Conservation (phyloP, 2,113 vertebrate genomes). For the Deroptyus accipitrinus region DNA sequence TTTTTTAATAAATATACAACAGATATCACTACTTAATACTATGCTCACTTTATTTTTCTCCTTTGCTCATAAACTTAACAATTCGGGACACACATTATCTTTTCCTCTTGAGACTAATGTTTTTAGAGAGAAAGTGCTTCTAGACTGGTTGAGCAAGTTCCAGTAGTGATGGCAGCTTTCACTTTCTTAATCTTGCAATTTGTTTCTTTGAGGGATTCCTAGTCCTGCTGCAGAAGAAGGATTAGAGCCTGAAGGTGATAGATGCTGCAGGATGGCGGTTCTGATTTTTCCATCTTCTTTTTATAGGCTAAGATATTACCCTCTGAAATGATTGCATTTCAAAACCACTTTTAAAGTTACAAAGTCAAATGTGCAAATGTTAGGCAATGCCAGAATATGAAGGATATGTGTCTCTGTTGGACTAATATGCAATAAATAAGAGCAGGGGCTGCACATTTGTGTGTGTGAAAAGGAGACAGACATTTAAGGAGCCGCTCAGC, state of each 20-base stretch:
- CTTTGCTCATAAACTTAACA: background rate
- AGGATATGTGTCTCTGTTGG: background rate
- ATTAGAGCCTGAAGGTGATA: background rate
- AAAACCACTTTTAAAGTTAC: background rate
- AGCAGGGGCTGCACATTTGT: background rate
- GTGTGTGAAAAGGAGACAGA: background rate
- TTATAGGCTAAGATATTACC: background rate
- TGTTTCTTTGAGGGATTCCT: background rate
- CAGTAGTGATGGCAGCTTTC: background rate
- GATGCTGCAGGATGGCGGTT: accelerated
- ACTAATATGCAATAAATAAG: background rate
- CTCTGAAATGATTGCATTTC: background rate
- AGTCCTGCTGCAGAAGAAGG: background rate
- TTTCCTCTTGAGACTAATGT: background rate
- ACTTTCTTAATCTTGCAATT: background rate
- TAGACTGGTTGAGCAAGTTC: background rate
- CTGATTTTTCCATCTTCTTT: background rate
- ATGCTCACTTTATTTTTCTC: accelerated
- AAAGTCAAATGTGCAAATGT: background rate
- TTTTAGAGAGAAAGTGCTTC: background rate
- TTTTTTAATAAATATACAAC: background rate
- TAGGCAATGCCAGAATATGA: background rate
- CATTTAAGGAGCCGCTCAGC: background rate
- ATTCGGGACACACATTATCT: background rate
- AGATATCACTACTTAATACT: background rate